Evolutionary conservation across 2,113 vertebrate species (phyloP), one percentile per base, ranked within the genome.

Genomic region (Miniopterus natalensis): DNA sequence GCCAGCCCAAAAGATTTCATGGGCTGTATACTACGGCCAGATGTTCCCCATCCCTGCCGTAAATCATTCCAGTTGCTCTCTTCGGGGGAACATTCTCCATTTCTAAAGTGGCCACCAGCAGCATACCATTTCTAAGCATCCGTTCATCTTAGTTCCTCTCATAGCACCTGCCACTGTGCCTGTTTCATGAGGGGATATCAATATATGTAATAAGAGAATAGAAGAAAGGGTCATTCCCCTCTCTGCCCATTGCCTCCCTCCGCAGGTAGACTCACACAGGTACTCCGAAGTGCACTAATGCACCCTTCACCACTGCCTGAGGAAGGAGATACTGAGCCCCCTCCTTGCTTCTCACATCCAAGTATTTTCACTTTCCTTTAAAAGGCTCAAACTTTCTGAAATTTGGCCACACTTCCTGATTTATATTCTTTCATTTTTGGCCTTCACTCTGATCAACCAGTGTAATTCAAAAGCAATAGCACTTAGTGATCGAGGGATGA

Each of bases 401-500:
- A 6, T 74, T 78, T 84, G 92, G 36, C 63, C 40, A 70, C 21
- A 70, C 8, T 90, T 75, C 9, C 4, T 57, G 20, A 57, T 89
- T 87, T 63, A 49, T 40, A 53, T 9, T 71, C 84, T 91, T 79
- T 51, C 42, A 57, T 92, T 94, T 86, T 68, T 91, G 78, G 11
- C 57, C 63, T 86, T 89, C 87, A 74, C 79, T 90, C 87, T 90
- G 55, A 80, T 68, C 71, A 71, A 45, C 47, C 3, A 20, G 78
- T 77, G 15, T 29, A 66, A 75, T 79, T 88, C n/a, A 86, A 70
- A 96, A 95, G 71, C 42, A 71, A 92, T 27, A 90, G 27, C 13
- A 84, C 42, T 84, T 57, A 88, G 87, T 71, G 78, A 81, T 53
- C 51, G 77, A 89, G 27, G 74, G 40, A 75, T 71, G 51, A 59